Evolutionary conservation across 2,888 invertebrate species (phyloP).

Genomic region (Phymatocera aterrima): DNA sequence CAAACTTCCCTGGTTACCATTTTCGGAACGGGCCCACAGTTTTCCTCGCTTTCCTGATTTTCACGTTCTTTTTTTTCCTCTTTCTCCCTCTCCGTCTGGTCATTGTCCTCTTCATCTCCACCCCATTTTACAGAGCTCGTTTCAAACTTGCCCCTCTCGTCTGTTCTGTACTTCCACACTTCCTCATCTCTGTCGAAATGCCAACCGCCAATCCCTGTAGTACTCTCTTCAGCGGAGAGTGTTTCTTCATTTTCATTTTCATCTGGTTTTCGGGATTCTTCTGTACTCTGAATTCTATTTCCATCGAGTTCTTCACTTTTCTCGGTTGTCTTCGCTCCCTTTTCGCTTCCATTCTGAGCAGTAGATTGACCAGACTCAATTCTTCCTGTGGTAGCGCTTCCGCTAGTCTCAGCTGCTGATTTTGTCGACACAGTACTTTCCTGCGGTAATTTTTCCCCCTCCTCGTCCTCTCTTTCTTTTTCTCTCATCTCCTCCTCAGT

Average conservation of each 20-base stretch:
- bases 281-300: neutral
- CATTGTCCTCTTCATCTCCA: constrained; percentile 25
- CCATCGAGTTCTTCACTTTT: constrained; percentile 12
- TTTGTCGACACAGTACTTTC: neutral
- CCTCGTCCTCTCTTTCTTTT: neutral
- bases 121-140: neutral
- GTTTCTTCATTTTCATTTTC: neutral
- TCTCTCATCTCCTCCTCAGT: too few species aligned
- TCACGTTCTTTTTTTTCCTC: constrained; percentile 11
- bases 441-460: neutral
- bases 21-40: constrained; percentile 48
- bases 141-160: constrained; percentile 32
- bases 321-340: neutral
- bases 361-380: neutral
- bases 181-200: constrained; percentile 54
- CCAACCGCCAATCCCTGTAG: constrained; percentile 23
- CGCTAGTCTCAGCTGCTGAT: neutral
- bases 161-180: constrained; percentile 53
- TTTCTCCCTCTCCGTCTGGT: constrained; percentile 32
- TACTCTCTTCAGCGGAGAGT: neutral
- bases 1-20: constrained; percentile 56
- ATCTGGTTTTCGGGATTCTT: neutral
- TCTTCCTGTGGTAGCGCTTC: neutral
- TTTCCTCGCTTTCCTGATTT: neutral
- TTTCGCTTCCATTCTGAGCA: neutral